A percentile compares a stretch with the other conserved stretches of the same genome.
Conservation (phyloP, 2,797 vertebrate species). For the Myotis vivesi region DNA sequence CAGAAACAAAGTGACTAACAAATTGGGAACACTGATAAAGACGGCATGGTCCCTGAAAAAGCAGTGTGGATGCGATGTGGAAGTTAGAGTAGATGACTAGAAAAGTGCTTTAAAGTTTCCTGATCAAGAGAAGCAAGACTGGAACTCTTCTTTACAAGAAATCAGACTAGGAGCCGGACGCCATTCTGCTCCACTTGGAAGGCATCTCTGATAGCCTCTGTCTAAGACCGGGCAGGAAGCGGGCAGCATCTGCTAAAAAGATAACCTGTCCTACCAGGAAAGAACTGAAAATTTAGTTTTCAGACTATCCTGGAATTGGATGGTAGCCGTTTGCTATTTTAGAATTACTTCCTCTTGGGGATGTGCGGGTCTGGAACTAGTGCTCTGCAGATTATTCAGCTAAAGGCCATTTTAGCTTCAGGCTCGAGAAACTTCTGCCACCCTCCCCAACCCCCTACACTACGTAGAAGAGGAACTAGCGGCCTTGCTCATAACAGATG, state of each 20-base stretch:
- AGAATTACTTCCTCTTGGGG: neutral
- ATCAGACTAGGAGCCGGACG: neutral
- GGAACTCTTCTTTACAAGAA: neutral
- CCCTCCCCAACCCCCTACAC: neutral
- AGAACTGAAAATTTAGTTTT: constrained; percentile 33
- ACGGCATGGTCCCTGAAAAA: neutral
- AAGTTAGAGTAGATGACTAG: neutral
- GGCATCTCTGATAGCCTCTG: neutral
- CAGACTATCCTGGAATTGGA: constrained; percentile 30
- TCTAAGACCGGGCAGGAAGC: neutral
- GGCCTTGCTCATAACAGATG: neutral
- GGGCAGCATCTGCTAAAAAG: neutral
- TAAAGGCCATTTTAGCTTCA: neutral
- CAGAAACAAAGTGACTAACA: neutral
- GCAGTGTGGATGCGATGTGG: neutral
- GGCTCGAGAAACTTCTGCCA: neutral
- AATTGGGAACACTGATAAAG: neutral
- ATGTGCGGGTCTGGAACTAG: neutral
- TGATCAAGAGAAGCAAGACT: neutral
- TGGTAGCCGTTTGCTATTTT: neutral
- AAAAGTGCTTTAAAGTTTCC: neutral
- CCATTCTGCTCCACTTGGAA: neutral
- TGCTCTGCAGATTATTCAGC: neutral
- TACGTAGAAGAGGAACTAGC: neutral
- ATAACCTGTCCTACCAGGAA: neutral